Conservation (phyloP, 2,888 invertebrate species). For the Drosophila neutralis region DNA sequence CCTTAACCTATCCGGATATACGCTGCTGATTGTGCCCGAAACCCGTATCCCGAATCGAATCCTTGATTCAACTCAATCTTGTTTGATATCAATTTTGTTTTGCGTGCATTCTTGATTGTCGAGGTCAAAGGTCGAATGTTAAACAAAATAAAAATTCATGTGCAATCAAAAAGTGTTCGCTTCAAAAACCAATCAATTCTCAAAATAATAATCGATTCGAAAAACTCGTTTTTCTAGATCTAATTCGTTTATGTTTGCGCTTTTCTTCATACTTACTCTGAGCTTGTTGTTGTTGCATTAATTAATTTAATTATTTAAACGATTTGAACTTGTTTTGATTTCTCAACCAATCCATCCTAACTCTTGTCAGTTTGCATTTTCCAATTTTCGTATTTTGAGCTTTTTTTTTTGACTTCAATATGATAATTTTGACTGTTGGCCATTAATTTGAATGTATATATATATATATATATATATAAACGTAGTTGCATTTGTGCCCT, state of each 20-base stretch:
- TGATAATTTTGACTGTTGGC: not conserved
- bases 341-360: not conserved
- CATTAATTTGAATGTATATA: not conserved
- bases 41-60: not conserved
- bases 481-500: not conserved
- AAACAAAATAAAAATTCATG: constrained; percentile 70
- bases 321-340: not conserved
- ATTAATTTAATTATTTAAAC: not conserved
- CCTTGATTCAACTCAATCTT: not conserved
- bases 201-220: not conserved
- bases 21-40: constrained; percentile 50
- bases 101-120: not conserved
- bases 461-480: not conserved
- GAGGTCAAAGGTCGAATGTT: constrained; percentile 12
- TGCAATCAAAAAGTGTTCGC: constrained; percentile 24
- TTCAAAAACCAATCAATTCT: not conserved
- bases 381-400: not conserved
- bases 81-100: constrained; percentile 9
- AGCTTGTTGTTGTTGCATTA: not conserved
- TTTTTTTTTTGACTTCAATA: too few relatives aligned
- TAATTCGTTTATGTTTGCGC: not conserved
- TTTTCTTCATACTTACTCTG: not conserved
- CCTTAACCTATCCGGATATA: constrained; percentile 79
- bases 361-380: not conserved
- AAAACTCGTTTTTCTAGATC: not conserved